Conservation (phyloP, 2,888 invertebrate species). For the Idaea dimidiata region DNA sequence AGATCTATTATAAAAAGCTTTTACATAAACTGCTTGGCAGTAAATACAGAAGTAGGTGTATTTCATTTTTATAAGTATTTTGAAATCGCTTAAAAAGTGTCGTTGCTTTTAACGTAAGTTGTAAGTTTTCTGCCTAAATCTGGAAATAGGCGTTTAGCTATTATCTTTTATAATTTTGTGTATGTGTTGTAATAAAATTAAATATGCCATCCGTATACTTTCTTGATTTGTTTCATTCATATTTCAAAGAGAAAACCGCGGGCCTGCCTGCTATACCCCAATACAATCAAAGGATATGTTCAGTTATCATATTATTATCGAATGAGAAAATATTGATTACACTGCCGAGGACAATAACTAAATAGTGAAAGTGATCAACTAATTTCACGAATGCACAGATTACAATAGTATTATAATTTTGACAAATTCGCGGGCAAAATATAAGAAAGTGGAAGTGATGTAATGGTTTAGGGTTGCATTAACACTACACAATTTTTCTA, state of each 20-base stretch:
- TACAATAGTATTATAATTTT: no score
- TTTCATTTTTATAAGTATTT: neutral
- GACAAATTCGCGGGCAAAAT: no score
- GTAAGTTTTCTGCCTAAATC: neutral
- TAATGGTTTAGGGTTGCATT: neutral
- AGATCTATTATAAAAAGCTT: neutral
- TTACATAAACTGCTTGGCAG: neutral
- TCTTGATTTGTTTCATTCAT: neutral
- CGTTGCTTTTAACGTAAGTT: neutral
- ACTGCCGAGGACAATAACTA: no score
- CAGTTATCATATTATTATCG: no score
- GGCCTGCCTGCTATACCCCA: no score
- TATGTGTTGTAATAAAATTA: conserved; percentile 49
- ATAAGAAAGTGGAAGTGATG: no score
- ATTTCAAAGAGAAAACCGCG: no score
- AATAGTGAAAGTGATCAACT: no score
- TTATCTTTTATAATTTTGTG: conserved; percentile 19
- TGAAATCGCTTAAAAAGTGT: neutral
- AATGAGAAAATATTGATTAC: no score
- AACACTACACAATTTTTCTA: neutral
- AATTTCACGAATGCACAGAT: no score
- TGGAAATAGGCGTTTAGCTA: conserved; percentile 14
- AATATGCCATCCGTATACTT: conserved; percentile 36
- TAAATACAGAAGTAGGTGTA: neutral
- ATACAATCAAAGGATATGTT: no score